Evolutionary conservation across 2,797 vertebrate genomes (phyloP).

Genomic region (Myotis findleyi): DNA sequence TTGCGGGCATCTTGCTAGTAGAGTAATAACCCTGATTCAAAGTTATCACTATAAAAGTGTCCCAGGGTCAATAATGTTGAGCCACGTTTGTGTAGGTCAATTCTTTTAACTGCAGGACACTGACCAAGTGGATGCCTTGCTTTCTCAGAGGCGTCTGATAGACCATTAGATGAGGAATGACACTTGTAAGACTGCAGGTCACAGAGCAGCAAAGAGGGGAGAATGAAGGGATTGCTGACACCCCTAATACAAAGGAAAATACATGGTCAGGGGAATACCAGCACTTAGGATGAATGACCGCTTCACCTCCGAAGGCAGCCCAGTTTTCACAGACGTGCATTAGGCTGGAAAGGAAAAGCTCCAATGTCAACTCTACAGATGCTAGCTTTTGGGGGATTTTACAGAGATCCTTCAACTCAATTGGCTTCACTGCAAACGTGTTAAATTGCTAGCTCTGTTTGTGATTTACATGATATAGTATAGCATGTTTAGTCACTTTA

Average conservation of each 20-base stretch:
- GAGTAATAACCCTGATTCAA: not conserved
- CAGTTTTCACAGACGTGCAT: not conserved
- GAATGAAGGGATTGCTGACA: not conserved
- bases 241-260: not conserved
- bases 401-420: not conserved
- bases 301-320: not conserved
- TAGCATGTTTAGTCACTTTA: not conserved
- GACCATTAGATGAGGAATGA: not conserved
- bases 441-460: slow-evolving; percentile 9
- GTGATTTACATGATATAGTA: not conserved
- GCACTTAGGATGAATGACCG: not conserved
- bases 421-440: not conserved
- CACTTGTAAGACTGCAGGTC: not conserved
- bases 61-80: not conserved
- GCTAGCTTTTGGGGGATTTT: not conserved
- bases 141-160: not conserved
- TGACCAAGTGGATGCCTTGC: not conserved
- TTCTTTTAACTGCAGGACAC: not conserved
- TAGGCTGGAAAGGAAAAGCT: not conserved
- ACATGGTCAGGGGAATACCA: not conserved
- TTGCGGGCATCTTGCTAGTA: not conserved
- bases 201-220: not conserved
- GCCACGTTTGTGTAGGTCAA: not conserved
- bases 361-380: not conserved
- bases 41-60: not conserved